These are phyloP conservation scores for Erebia epiphron DNA, from an alignment of 2,888 invertebrate species.

Conservation along the genomic window DNA sequence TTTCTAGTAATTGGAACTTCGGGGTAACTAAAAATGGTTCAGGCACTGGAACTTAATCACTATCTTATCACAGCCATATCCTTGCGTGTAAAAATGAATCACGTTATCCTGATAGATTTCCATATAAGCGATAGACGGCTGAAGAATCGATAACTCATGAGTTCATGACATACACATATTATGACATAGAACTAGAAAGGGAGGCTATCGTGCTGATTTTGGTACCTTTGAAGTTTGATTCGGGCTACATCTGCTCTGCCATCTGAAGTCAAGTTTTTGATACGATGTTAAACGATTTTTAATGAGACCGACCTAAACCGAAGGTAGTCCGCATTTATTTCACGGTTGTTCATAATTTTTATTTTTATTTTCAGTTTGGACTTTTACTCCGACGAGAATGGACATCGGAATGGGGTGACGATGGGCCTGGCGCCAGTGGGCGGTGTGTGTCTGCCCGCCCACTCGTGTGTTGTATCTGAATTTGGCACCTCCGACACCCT, in stretches of 20 bases:
- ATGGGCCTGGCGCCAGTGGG: slow-evolving; percentile 93
- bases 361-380: slow-evolving; percentile 81
- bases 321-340: background rate
- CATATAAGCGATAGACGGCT: too few species aligned
- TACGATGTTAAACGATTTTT: background rate
- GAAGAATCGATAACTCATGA: too few species aligned
- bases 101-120: too few species aligned
- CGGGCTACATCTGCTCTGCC: background rate
- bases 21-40: too few species aligned
- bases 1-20: background rate
- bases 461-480: slow-evolving; percentile 90
- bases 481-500: slow-evolving; percentile 88
- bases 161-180: too few species aligned
- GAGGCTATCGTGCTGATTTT: too few species aligned
- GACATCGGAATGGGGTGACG: slow-evolving; percentile 87
- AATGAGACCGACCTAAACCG: background rate
- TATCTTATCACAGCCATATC: too few species aligned
- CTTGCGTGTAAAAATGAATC: too few species aligned
- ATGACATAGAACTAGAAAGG: too few species aligned
- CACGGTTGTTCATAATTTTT: background rate
- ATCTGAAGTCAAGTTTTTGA: background rate
- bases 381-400: slow-evolving; percentile 88
- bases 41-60: too few species aligned
- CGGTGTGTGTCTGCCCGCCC: slow-evolving; percentile 88
- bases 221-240: background rate